phyloP scores from a whole-genome alignment of 2,113 vertebrate species.

The Junco hyemalis region DNA sequence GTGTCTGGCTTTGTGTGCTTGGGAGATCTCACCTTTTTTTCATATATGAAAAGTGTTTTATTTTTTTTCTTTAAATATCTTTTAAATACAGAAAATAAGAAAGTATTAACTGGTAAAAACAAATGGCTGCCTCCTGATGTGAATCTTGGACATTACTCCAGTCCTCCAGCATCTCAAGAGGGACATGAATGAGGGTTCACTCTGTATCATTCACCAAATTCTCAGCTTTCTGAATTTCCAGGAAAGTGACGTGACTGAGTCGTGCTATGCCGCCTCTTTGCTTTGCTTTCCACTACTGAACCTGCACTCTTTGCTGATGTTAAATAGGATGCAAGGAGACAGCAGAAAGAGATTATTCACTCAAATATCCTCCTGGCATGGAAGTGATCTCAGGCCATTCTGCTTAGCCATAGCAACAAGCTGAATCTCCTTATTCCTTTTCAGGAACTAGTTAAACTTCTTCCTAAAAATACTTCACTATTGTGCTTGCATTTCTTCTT shows the following conservation, averaged over 20 bases:
- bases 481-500: background rate
- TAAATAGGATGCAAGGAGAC: background rate
- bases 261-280: background rate
- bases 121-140: background rate
- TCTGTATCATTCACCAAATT: background rate
- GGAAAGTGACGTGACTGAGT: background rate
- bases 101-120: background rate
- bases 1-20: background rate
- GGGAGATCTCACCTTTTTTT: background rate
- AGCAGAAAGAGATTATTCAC: background rate
- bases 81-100: background rate
- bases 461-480: background rate
- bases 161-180: background rate
- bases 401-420: background rate
- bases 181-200: background rate
- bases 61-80: background rate
- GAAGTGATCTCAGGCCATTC: background rate
- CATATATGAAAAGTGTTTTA: background rate
- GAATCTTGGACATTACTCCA: background rate
- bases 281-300: background rate
- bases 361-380: background rate
- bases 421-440: background rate
- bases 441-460: background rate
- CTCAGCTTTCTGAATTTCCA: background rate
- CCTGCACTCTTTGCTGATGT: background rate